phyloP scores from a whole-genome alignment of 2,797 vertebrate genomes.

The Pseudocheirus occidentalis region DNA sequence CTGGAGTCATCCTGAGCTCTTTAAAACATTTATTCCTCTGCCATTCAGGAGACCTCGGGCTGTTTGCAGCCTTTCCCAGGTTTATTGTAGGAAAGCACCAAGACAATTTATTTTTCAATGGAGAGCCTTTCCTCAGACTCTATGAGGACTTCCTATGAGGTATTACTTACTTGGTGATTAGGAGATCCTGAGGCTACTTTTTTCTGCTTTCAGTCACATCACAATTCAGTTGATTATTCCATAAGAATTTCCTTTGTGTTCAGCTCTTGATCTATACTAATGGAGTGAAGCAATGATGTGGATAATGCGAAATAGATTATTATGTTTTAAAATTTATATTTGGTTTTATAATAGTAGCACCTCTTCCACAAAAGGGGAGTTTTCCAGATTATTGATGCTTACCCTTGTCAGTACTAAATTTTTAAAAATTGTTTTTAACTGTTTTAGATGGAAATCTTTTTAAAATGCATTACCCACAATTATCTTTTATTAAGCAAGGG shows the following conservation, averaged over 20 bases:
- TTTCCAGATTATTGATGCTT: neutral
- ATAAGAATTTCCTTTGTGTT: neutral
- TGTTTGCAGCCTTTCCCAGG: neutral
- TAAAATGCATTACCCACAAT: neutral
- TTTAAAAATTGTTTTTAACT: neutral
- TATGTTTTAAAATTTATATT: neutral
- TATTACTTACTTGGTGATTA: neutral
- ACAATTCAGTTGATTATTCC: neutral
- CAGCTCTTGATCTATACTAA: neutral
- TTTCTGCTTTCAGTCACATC: neutral
- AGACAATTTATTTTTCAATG: neutral
- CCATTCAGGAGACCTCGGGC: neutral
- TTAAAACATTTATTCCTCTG: neutral
- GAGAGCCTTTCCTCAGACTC: neutral
- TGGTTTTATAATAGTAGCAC: neutral
- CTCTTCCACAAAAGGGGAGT: neutral
- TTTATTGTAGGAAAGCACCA: neutral
- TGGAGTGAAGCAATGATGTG: neutral
- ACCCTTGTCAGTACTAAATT: neutral
- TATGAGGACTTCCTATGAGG: neutral
- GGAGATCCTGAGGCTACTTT: neutral
- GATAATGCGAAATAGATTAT: neutral
- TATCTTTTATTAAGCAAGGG: neutral
- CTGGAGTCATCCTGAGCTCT: neutral
- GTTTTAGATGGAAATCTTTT: neutral